These are phyloP conservation scores for Leptothorax acervorum DNA, from an alignment of 2,888 invertebrate genomes.

Conservation along the genomic window DNA sequence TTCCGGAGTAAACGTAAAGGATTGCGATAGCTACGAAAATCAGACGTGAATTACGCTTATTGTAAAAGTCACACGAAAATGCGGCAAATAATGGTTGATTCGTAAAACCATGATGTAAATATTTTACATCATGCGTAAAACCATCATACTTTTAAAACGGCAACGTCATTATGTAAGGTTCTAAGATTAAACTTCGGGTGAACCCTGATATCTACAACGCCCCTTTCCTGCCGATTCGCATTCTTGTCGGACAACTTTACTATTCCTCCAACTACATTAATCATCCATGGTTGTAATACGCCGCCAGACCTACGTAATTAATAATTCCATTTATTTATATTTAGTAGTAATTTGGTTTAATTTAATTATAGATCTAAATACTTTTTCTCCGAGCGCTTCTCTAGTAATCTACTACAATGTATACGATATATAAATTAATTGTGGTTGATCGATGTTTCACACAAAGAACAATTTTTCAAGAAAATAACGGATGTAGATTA, in stretches of 20 bases:
- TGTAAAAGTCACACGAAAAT: constrained; percentile 1
- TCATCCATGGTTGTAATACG: constrained; percentile 63
- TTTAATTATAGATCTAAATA: background rate
- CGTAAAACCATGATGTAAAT: background rate
- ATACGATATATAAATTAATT: background rate
- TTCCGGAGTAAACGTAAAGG: constrained; percentile 67
- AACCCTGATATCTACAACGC: constrained; percentile 66
- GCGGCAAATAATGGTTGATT: background rate
- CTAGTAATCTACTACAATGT: background rate
- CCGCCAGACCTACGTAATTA: background rate
- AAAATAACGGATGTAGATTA: background rate
- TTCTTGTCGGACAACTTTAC: constrained; percentile 56
- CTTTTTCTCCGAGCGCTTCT: background rate
- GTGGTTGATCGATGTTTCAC: background rate
- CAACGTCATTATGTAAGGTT: constrained; percentile 78
- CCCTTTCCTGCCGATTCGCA: constrained; percentile 67
- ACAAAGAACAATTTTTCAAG: background rate
- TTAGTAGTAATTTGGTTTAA: background rate
- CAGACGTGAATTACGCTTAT: background rate
- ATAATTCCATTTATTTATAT: background rate
- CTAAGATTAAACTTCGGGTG: constrained; percentile 64
- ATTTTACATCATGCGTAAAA: background rate
- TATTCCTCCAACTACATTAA: constrained; percentile 76
- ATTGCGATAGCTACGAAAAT: constrained; percentile 68
- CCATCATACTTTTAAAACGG: constrained; percentile 76